Base-by-base conservation (phyloP, 1,140 invertebrate genomes). In the Atta cephalotes region DNA sequence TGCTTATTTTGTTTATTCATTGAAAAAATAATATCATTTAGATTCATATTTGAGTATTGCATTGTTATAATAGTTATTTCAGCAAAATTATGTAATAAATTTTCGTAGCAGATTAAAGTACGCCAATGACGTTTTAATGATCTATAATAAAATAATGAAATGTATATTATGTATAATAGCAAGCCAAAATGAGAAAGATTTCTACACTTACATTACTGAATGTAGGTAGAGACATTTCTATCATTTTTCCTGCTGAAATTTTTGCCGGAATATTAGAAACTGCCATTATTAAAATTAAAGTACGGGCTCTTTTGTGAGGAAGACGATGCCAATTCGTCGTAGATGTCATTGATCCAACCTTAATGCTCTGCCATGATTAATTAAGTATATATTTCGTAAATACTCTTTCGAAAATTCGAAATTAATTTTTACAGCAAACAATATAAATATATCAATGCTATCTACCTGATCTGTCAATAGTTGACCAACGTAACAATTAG, bases 401-500 rank as follows among this genome's bases (percentile, higher is more conserved):
- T 18, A 0, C 12, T n/a, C 0, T 3, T 53, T 35, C 31, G 56
- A 85, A 14, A n/a, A 65, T 60, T n/a, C 16, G 14, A 81, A 25
- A 25, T 49, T 49, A 51, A 58, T 66, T 58, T 81, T 58, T 0
- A 71, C 21, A 80, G n/a, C 14, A 58, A 91, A 2, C 1, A 79
- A 53, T 63, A 14, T 16, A 28, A 51, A 10, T 45, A 45, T 51
- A 39, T 10, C 53, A 91, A 5, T 0, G 6, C 10, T n/a, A 6
- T 0, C 21, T 90, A 91, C 92, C 71, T 93, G 85, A 31, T 92
- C 62, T 6, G 87, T 89, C 2, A 92, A 77, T 25, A 92, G 49
- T 79, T 93, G 89, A 4, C 92, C 91, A 6, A 93, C 91, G 72
- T 92, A 89, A n/a, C 92, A 93, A 6, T 88, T 79, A 62, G 90